phyloP scores from a whole-genome alignment of 2,113 vertebrate species.

The Scalopus aquaticus region DNA sequence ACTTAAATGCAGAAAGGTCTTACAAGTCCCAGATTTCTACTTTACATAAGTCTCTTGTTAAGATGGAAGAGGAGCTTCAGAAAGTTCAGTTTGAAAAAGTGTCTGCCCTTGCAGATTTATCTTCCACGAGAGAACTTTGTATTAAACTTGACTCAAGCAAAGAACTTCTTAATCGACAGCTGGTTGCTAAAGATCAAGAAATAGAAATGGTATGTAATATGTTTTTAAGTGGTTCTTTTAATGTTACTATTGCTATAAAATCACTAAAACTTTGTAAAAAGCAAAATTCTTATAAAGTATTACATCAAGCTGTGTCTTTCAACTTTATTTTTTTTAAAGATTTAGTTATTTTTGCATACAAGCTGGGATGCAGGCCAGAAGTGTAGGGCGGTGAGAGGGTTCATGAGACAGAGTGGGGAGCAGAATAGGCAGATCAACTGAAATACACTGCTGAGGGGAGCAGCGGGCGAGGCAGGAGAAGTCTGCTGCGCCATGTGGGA shows the following conservation, averaged over 20 bases:
- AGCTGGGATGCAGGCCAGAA: too few relatives aligned
- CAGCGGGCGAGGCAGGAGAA: too few relatives aligned
- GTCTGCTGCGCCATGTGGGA: too few relatives aligned
- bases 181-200: constrained; percentile 82
- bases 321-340: constrained; percentile 51
- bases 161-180: constrained; percentile 83
- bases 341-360: too few relatives aligned
- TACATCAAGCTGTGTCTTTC: constrained; percentile 33
- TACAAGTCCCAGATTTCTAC: constrained; percentile 83
- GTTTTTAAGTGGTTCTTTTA: constrained; percentile 18
- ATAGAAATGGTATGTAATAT: constrained; percentile 79
- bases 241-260: constrained; percentile 41
- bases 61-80: constrained; percentile 85
- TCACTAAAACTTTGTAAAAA: constrained; percentile 26
- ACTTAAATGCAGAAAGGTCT: constrained; percentile 83
- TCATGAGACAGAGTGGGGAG: too few relatives aligned
- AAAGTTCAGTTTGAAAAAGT: constrained; percentile 80
- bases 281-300: constrained; percentile 21
- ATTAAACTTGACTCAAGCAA: constrained; percentile 87
- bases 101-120: constrained; percentile 83
- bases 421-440: too few relatives aligned
- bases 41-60: constrained; percentile 82
- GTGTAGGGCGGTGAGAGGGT: too few relatives aligned
- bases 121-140: constrained; percentile 84
- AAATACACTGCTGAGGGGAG: too few relatives aligned